Conservation (phyloP, 2,888 invertebrate genomes). For the Melanchra persicariae region DNA sequence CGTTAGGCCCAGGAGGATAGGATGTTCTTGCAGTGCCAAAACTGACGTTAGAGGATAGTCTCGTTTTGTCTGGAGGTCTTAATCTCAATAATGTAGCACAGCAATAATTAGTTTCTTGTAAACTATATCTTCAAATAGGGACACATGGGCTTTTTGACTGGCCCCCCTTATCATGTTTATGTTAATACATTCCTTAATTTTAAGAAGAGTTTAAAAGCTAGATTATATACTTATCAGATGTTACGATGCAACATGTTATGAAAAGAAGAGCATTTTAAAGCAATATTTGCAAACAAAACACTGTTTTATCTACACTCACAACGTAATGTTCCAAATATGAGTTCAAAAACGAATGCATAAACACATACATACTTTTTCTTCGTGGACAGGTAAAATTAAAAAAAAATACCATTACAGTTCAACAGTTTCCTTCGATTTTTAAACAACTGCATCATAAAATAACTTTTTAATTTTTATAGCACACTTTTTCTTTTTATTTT, state of each 20-base stretch:
- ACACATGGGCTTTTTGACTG: not conserved
- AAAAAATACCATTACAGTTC: too few relatives aligned
- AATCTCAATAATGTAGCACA: not conserved
- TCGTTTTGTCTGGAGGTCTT: not conserved
- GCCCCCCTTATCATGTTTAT: not conserved
- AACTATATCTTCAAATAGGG: not conserved
- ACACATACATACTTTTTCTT: too few relatives aligned
- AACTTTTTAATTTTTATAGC: too few relatives aligned
- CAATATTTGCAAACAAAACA: too few relatives aligned
- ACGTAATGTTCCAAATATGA: too few relatives aligned
- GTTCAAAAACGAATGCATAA: too few relatives aligned
- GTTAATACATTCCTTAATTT: conserved; percentile 20
- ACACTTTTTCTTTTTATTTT: too few relatives aligned
- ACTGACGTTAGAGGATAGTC: not conserved
- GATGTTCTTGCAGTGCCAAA: not conserved
- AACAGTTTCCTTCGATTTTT: too few relatives aligned
- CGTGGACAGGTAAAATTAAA: too few relatives aligned
- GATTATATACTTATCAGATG: conserved; percentile 23
- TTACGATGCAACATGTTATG: not conserved
- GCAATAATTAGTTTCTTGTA: not conserved
- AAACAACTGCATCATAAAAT: too few relatives aligned
- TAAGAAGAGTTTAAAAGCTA: conserved; percentile 30
- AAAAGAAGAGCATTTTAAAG: not conserved
- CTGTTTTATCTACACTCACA: too few relatives aligned
- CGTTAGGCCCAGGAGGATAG: not conserved